A percentile compares a stretch with the other conserved stretches of the same genome.
These are phyloP conservation scores for Thaumatotibia leucotreta DNA, from an alignment of 1,140 invertebrate species.

Conservation along the genomic window DNA sequence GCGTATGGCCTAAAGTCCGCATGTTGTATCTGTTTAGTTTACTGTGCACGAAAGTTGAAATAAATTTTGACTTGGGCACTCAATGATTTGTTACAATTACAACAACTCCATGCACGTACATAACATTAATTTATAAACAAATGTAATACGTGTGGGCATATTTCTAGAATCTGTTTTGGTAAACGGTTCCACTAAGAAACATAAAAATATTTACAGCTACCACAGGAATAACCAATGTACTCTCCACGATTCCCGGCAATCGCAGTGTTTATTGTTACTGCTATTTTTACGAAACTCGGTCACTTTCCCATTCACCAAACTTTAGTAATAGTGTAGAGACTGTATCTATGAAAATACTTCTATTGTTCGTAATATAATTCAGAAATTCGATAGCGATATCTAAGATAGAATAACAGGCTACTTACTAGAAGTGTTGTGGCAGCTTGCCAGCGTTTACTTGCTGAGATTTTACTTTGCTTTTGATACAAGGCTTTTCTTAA, in stretches of 20 bases:
- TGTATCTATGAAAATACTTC: constrained; percentile 1
- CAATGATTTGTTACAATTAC: too few relatives aligned
- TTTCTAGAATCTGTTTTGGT: background rate
- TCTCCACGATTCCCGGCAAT: background rate
- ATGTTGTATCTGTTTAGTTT: too few relatives aligned
- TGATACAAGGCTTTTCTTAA: background rate
- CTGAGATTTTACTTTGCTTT: background rate
- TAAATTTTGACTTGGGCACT: too few relatives aligned
- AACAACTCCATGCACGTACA: too few relatives aligned
- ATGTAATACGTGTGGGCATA: background rate
- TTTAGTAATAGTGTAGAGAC: background rate
- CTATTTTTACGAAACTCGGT: background rate
- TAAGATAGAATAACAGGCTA: constrained; percentile 6
- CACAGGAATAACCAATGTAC: background rate
- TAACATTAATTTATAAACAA: background rate
- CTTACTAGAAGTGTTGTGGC: constrained; percentile 10
- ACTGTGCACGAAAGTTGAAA: too few relatives aligned
- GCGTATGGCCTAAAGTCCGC: too few relatives aligned
- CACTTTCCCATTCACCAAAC: background rate
- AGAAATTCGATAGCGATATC: constrained; percentile 1
- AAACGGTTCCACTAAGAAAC: background rate
- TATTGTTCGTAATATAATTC: background rate
- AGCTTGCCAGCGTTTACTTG: background rate
- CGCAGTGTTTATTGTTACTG: constrained; percentile 1
- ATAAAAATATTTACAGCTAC: background rate